Conservation (phyloP, 2,797 vertebrate species). For the Tragopan temminckii region DNA sequence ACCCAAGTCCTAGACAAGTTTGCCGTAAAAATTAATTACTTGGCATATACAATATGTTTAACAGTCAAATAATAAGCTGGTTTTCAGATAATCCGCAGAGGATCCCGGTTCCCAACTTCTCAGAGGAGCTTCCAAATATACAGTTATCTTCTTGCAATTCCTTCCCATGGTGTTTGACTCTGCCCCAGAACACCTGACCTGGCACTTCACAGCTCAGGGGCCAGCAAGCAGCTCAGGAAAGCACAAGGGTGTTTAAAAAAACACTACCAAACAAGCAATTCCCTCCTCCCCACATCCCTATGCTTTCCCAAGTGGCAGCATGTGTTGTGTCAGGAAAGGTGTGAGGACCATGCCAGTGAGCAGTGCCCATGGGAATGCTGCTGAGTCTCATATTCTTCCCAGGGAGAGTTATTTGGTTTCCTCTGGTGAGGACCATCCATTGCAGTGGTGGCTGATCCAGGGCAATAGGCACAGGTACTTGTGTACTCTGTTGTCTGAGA, state of each 20-base stretch:
- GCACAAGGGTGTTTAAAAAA: neutral
- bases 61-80: conserved; percentile 67
- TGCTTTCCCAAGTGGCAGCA: neutral
- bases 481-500: neutral
- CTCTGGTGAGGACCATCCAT: accelerated
- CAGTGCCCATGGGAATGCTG: too few species aligned
- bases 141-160: neutral
- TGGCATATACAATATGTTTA: conserved; percentile 56
- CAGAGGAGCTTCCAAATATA: neutral
- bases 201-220: neutral
- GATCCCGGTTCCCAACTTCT: neutral
- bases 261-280: neutral
- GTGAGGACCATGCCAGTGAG: neutral
- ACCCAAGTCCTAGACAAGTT: conserved; percentile 59
- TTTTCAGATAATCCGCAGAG: conserved; percentile 46
- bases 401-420: neutral
- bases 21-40: conserved; percentile 78
- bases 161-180: neutral
- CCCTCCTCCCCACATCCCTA: accelerated
- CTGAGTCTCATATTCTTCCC: neutral
- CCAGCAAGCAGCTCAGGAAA: neutral
- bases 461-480: accelerated
- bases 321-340: accelerated
- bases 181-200: neutral
- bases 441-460: neutral